Evolutionary conservation across 2,113 vertebrate genomes (phyloP), one percentile per base, ranked within the genome.

Genomic region (Choloepus hoffmanni): DNA sequence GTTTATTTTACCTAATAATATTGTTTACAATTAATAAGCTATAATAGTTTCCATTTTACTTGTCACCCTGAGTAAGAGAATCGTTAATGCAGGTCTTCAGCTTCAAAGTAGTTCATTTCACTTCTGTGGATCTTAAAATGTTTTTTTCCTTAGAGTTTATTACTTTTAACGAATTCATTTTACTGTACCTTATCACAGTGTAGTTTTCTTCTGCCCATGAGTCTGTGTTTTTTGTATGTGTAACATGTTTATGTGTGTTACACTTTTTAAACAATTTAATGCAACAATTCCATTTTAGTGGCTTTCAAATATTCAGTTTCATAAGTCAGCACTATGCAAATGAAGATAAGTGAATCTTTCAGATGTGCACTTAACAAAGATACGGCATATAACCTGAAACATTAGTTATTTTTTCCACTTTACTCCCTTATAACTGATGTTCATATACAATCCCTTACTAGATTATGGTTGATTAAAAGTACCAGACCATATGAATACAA

Each of bases 401-500:
- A 9, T 89, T 89, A 43, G 62, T 78, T 95, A 85, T 82, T 50
- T 90, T 78, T 92, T 92, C 92, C 89, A 33, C 65, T 70, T 94
- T 82, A 26, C 23, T 53, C 36, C 19, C 60, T 73, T 96, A 85
- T 91, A 94, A 89, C 63, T 83, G 89, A 40, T 82, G 76, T 94
- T 98, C 30, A 40, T 96, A 96, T 90, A 53, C 24, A 55, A 82
- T 70, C 36, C 50, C 55, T 88, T 97, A 96, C 92, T 98, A 93
- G 55, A 92, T 92, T 89, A 86, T 89, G 26, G 6, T 58, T 97
- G 4, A 94, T 89, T 97, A 94, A 96, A 98, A 98, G 48, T 90
- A 84, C 90, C 96, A 30, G 74, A 68, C 68, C 60, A 72, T 97
- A 76, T 95, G 14, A 58, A 96, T 94, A 76, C 40, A 95, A n/a